These are phyloP conservation scores for Catostylus mosaicus DNA, from an alignment of 30 jellyfish, hydroid and myxozoan species.

Conservation along the genomic window DNA sequence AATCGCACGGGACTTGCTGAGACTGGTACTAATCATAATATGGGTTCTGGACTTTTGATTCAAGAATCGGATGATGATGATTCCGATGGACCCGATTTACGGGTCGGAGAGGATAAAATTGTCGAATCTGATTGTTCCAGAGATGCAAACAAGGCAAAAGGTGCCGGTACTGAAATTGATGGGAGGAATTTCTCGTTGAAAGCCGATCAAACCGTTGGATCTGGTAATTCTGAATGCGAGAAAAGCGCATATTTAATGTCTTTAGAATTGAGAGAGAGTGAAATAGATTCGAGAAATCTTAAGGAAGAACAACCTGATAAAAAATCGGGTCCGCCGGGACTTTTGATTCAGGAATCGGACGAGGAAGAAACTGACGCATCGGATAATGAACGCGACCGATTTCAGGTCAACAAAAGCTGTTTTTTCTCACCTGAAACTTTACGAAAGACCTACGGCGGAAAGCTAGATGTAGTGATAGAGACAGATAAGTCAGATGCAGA, in stretches of 20 bases:
- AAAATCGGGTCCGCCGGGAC: background rate
- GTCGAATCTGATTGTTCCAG: too few species aligned
- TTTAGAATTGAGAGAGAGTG: too few species aligned
- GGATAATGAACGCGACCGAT: background rate
- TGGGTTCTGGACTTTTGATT: background rate
- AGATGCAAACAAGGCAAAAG: too few species aligned
- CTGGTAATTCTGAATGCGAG: too few species aligned
- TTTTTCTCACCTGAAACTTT: conserved; percentile 10
- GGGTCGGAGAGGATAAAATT: too few species aligned
- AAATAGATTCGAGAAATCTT: too few species aligned
- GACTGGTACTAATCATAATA: background rate
- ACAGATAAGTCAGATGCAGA: background rate
- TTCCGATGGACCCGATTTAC: background rate
- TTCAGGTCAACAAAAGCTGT: conserved; percentile 9
- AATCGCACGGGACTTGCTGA: background rate
- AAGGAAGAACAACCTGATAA: too few species aligned
- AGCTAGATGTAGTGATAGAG: background rate
- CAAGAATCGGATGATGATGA: background rate
- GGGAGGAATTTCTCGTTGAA: too few species aligned
- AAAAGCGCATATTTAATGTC: too few species aligned
- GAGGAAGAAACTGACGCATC: conserved; percentile 26
- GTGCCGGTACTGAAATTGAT: too few species aligned
- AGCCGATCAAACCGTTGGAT: too few species aligned
- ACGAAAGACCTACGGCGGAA: background rate
- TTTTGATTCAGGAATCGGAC: conserved; percentile 21